Evolutionary conservation across 2,113 vertebrate species (phyloP).

Genomic region (Percina caprodes): DNA sequence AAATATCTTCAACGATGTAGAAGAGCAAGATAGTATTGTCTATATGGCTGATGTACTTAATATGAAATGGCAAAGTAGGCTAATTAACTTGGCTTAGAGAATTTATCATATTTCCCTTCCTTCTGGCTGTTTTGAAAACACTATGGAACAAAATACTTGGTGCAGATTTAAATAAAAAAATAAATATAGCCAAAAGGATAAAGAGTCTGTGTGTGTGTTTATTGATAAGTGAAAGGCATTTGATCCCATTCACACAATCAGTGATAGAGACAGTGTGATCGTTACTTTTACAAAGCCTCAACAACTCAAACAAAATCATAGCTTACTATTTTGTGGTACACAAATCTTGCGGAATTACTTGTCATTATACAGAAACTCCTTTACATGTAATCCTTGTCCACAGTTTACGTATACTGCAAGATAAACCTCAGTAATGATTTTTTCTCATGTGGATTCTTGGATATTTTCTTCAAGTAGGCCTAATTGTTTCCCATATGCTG

Average conservation of each 20-base stretch:
- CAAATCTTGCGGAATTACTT: constrained; percentile 3
- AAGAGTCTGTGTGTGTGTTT: background rate
- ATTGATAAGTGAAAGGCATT: background rate
- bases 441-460: background rate
- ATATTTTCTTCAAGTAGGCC: constrained; percentile 1
- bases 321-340: background rate
- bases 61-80: background rate
- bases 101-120: background rate
- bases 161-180: constrained; percentile 6
- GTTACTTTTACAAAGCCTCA: constrained; percentile 5
- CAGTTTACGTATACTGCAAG: background rate
- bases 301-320: background rate
- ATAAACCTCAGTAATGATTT: background rate
- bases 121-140: constrained; percentile 5
- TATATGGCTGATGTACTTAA: background rate
- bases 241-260: background rate
- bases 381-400: background rate
- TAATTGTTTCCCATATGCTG: constrained; percentile 19
- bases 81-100: background rate
- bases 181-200: background rate
- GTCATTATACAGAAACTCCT: background rate
- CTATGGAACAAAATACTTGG: background rate
- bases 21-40: background rate
- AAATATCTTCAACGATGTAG: background rate
- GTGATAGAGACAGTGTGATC: background rate